Evolutionary conservation across 2,888 invertebrate species (phyloP), one percentile per base, ranked within the genome.

Genomic region (Terebella lapidaria): DNA sequence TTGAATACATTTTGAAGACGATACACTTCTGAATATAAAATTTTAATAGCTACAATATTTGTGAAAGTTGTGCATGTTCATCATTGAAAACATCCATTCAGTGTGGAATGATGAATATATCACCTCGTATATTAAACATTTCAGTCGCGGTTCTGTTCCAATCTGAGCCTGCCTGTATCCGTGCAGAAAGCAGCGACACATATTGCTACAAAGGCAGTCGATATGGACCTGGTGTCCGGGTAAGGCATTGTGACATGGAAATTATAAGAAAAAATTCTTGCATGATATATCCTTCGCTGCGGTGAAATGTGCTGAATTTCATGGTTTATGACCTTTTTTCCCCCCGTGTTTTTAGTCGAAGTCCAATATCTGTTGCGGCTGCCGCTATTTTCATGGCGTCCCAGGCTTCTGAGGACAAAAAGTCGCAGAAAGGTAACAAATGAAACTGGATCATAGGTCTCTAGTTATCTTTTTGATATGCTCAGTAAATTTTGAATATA

Each of bases 351-450:
- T 78, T 29, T 71, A 84, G 84, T 3, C 87, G 97, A 73, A 96
- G 96, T 59, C 99, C 99, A 0, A 96, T 99, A 67, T 97, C 97
- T 0, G 95, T 99, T 1, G 95, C 99, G 0, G 99, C 99, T 4
- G 97, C 99, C 54, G 96, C 99, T 57, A 99, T 99, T 74, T 99
- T 97, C 76, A 97, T 99, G 97, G 97, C 99, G 1, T 95, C 95
- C 18, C 96, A 94, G 83, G 91, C 95, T 0, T 94, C 93, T 0
- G 92, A 92, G 71, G 90, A 92, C 76, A 92, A 96, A 77, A 88
- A 91, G 71, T 91, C 92, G 66, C 94, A 94, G 78, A 95, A 94
- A 81, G 83, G 84, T 84, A 28, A 49, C n/a, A n/a, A n/a, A n/a
- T n/a, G n/a, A n/a, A n/a, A n/a, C n/a, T n/a, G n/a, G n/a, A n/a